Conservation (phyloP, 2,797 vertebrate genomes). For the Spinus pinus region DNA sequence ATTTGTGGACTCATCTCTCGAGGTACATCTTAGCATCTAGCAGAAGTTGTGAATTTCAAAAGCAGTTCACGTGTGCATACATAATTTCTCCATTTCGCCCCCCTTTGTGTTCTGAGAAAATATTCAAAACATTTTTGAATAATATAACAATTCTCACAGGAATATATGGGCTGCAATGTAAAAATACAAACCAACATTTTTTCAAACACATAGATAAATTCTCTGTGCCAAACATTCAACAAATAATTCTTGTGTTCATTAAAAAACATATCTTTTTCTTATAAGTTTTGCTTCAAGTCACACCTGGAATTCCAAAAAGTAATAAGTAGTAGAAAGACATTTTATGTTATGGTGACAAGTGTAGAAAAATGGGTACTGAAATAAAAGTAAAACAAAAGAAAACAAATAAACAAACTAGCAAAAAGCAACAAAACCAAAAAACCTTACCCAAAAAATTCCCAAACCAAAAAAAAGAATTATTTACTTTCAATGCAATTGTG, state of each 20-base stretch:
- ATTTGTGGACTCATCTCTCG: neutral
- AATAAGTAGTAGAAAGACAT: neutral
- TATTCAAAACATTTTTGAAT: neutral
- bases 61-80: neutral
- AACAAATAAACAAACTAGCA: neutral
- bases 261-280: neutral
- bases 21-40: neutral
- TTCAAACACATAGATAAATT: neutral
- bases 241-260: neutral
- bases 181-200: neutral
- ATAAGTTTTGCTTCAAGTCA: neutral
- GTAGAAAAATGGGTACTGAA: neutral
- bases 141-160: neutral
- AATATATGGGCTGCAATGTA: fast-evolving
- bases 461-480: neutral
- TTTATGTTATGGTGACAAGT: neutral
- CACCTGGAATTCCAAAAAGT: neutral
- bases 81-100: neutral
- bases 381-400: neutral
- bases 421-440: neutral
- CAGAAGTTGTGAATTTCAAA: neutral
- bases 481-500: neutral
- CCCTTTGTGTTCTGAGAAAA: neutral
- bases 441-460: fast-evolving
- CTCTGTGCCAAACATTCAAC: neutral